Evolutionary conservation across 2,113 vertebrate species (phyloP).

Genomic region (Mormyrus lacerda): DNA sequence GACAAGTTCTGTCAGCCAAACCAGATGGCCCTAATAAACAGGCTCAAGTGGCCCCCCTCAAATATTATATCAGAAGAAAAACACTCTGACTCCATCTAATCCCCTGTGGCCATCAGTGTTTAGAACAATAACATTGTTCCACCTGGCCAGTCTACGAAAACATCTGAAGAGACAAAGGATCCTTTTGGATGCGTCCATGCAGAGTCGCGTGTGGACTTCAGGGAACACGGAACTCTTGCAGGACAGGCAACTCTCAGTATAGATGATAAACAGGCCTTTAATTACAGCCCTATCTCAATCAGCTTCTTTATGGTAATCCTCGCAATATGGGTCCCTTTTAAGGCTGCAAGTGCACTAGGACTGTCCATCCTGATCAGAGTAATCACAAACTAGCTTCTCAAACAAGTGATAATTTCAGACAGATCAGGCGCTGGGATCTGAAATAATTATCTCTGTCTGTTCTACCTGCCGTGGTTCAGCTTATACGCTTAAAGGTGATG

Average conservation of each 20-base stretch:
- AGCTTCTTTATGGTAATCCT: background rate
- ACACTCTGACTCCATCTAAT: slow-evolving; percentile 5
- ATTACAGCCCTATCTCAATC: slow-evolving; percentile 1
- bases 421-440: background rate
- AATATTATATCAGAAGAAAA: slow-evolving; percentile 11
- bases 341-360: too few relatives aligned
- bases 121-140: slow-evolving; percentile 20
- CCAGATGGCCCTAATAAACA: background rate
- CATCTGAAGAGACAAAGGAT: background rate
- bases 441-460: background rate
- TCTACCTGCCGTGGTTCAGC: background rate
- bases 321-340: background rate
- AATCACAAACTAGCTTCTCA: background rate
- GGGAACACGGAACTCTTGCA: background rate
- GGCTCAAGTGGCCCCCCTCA: background rate
- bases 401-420: background rate
- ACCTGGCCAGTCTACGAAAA: slow-evolving; percentile 2
- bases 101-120: slow-evolving; percentile 16
- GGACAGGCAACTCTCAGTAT: background rate
- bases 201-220: background rate
- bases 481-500: background rate
- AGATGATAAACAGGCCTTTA: background rate
- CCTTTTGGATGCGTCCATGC: background rate
- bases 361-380: too few relatives aligned
- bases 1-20: background rate